A percentile compares a stretch with the other conserved stretches of the same genome.
These are phyloP conservation scores for Aleiodes sp. DNA, from an alignment of 1,140 invertebrate genomes.

Conservation along the genomic window DNA sequence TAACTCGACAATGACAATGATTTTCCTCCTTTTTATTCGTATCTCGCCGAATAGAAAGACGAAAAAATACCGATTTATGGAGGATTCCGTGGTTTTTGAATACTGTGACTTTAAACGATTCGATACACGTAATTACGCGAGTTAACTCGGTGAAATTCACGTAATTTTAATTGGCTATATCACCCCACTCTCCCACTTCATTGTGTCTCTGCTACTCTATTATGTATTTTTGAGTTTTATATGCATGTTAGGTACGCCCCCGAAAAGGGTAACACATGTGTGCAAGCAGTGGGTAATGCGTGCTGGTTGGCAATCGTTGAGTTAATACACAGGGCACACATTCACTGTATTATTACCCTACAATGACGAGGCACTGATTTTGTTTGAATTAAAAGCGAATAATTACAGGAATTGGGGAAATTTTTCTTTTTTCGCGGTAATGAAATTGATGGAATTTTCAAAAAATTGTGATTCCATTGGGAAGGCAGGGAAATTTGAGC, in stretches of 20 bases:
- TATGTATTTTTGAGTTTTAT: constrained; percentile 40
- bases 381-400: background rate
- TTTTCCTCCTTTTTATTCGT: no score
- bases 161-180: constrained; percentile 51
- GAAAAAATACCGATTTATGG: no score
- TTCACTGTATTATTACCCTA: background rate
- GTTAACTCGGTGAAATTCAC: constrained; percentile 16
- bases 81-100: no score
- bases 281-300: constrained; percentile 3
- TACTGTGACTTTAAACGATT: background rate
- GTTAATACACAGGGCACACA: background rate
- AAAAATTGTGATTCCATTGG: no score
- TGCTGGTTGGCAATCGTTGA: constrained; percentile 34
- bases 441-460: no score
- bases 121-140: background rate
- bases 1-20: no score
- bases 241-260: constrained; percentile 38
- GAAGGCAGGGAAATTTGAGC: no score
- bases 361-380: constrained; percentile 2
- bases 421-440: background rate
- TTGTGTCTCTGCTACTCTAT: constrained; percentile 5
- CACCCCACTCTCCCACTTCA: constrained; percentile 2
- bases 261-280: background rate
- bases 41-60: no score
- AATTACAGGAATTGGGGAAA: background rate